Evolutionary conservation across 2,888 invertebrate genomes (phyloP).

Genomic region (Xanthostigma xanthostigma): DNA sequence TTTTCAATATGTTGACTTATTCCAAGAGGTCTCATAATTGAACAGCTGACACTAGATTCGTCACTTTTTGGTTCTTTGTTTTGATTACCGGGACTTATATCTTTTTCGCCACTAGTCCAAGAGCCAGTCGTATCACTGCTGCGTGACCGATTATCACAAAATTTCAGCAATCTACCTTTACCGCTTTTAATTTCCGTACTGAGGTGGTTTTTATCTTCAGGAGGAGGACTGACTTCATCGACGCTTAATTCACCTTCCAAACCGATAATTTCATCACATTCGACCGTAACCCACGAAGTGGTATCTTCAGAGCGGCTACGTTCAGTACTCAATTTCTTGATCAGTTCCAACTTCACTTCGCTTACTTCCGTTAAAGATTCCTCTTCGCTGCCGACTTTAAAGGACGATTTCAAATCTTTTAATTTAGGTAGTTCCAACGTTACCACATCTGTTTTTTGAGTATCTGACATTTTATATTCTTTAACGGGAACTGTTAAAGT

Average conservation of each 20-base stretch:
- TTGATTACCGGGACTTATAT: slow-evolving; percentile 38
- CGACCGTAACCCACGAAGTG: slow-evolving; percentile 50
- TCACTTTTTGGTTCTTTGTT: slow-evolving; percentile 42
- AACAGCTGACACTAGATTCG: slow-evolving; percentile 62
- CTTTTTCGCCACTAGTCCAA: slow-evolving; percentile 67
- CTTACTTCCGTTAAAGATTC: slow-evolving; percentile 53
- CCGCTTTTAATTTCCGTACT: background rate
- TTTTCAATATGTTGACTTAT: slow-evolving; percentile 58
- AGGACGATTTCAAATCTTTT: no score
- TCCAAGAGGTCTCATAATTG: slow-evolving; percentile 63
- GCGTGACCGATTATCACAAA: slow-evolving; percentile 58
- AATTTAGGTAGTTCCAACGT: no score
- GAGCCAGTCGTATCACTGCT: slow-evolving; percentile 63
- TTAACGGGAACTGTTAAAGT: no score
- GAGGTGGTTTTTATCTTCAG: background rate
- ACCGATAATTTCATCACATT: slow-evolving; percentile 50
- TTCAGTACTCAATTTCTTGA: slow-evolving; percentile 28
- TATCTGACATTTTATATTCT: no score
- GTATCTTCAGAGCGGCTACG: slow-evolving; percentile 52
- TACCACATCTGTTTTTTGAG: no score
- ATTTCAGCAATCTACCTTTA: slow-evolving; percentile 39
- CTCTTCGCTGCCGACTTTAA: slow-evolving; percentile 35
- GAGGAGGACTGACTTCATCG: slow-evolving; percentile 2
- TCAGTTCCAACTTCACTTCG: slow-evolving; percentile 37
- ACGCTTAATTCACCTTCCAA: slow-evolving; percentile 26